Evolutionary conservation across 2,113 vertebrate genomes (phyloP), one percentile per base, ranked within the genome.

Genomic region (Cisticola juncidis): DNA sequence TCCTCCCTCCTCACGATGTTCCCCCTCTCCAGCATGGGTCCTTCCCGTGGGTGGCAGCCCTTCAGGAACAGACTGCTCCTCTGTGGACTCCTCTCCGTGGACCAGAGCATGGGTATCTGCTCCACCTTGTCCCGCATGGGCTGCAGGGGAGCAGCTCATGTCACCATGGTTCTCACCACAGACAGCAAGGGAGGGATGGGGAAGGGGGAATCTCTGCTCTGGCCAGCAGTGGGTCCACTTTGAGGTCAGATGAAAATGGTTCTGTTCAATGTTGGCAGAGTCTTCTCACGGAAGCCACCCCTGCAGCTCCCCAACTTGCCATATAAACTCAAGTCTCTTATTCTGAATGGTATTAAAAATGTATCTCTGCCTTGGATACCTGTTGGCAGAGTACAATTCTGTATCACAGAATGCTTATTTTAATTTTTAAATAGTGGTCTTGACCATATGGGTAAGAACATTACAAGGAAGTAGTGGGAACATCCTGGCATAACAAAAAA

Each of bases 31-130:
- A 51, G 20, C 3, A 0, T 4, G 11, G 11, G 14, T 60, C 14
- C 29, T 25, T 73, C 18, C 33, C 40, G 19, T 0, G 2, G 35
- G 7, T 12, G 29, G 26, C 45, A 73, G 40, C 45, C 13, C 25
- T 70, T 61, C 50, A 74, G 1, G 3, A 74, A 13, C 26, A 44
- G 45, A 19, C 14, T 38, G 21, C 24, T 80, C 31, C 50, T 13
- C 13, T 2, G 8, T 19, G 29, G 23, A 12, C 9, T 79, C 19
- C 14, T 79, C 38, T 81, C 54, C 0, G 1, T 0, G 9, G 42
- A n/a, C 38, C 38, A 29, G 16, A 58, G 33, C 6, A 9, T 11
- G 56, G 47, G 4, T 50, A 22, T 54, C 53, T 84, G 38, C 28
- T 79, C 36, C 31, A 38, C 31, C 4, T 11, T 14, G 53, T 18